A percentile compares a stretch with the other conserved stretches of the same genome.
phyloP scores from a whole-genome alignment of 53 echinoderm and acorn worm genomes.

The Antedon mediterranea region DNA sequence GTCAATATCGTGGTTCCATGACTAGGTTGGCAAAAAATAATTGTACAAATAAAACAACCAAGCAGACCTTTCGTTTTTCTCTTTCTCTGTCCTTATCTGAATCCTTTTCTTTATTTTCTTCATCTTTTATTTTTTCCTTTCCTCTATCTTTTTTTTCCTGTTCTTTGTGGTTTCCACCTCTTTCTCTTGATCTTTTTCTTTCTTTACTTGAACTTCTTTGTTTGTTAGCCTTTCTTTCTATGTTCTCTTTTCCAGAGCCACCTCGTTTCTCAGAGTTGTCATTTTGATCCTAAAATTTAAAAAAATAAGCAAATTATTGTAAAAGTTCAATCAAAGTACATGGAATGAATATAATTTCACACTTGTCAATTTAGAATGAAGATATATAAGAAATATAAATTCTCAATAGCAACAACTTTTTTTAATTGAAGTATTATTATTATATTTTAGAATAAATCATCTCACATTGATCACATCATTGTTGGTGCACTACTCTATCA shows the following conservation, averaged over 20 bases:
- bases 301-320: background rate
- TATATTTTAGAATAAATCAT: no score
- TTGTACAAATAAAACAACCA: no score
- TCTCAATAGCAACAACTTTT: no score
- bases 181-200: conserved; percentile 24
- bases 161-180: conserved; percentile 1
- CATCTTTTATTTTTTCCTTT: conserved; percentile 18
- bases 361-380: no score
- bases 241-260: conserved; percentile 15
- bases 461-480: no score
- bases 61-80: conserved; percentile 46
- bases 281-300: background rate
- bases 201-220: conserved; percentile 12
- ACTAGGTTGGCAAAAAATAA: no score
- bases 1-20: no score
- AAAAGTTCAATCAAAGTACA: no score
- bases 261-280: conserved; percentile 14
- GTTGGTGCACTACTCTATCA: no score
- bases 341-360: no score
- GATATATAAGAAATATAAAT: no score
- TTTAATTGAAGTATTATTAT: no score
- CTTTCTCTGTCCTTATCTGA: conserved; percentile 33
- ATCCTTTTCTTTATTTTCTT: conserved; percentile 29
- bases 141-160: conserved; percentile 15
- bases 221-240: conserved; percentile 12